phyloP scores from a whole-genome alignment of 2,797 vertebrate genomes.

The Sardinella longiceps region DNA sequence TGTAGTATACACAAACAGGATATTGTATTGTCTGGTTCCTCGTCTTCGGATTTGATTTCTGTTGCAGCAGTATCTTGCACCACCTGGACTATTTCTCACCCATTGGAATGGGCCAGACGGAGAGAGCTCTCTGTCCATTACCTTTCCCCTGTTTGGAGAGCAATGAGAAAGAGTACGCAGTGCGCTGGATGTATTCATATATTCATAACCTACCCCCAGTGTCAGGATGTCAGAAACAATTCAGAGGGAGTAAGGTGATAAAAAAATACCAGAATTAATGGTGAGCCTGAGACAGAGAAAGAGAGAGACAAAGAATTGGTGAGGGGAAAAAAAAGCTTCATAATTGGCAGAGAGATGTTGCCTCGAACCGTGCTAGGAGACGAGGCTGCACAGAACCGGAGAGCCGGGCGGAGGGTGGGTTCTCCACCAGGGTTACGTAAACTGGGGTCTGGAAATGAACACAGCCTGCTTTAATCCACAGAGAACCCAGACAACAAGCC shows the following conservation, averaged over 20 bases:
- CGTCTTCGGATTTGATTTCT: neutral
- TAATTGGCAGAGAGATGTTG: neutral
- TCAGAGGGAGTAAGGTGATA: constrained; percentile 54
- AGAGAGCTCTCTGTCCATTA: constrained; percentile 52
- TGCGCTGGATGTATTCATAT: constrained; percentile 53
- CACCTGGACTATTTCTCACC: neutral
- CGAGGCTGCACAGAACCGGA: neutral
- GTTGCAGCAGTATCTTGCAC: neutral
- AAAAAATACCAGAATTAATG: constrained; percentile 65
- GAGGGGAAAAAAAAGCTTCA: neutral
- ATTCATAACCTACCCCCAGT: constrained; percentile 66
- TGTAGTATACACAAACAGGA: neutral
- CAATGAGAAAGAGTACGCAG: constrained; percentile 52
- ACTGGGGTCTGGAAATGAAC: neutral
- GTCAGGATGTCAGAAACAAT: constrained; percentile 68
- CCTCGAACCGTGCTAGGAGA: neutral
- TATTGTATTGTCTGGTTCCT: neutral
- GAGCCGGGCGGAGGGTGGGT: neutral
- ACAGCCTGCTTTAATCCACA: neutral
- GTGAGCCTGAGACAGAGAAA: constrained; percentile 57
- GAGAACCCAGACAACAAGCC: neutral
- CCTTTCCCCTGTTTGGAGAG: constrained; percentile 53
- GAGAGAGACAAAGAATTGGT: constrained; percentile 41
- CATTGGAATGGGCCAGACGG: neutral
- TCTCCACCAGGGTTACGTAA: neutral